Conservation (phyloP, 2,113 vertebrate species). For the Apeltes quadracus region DNA sequence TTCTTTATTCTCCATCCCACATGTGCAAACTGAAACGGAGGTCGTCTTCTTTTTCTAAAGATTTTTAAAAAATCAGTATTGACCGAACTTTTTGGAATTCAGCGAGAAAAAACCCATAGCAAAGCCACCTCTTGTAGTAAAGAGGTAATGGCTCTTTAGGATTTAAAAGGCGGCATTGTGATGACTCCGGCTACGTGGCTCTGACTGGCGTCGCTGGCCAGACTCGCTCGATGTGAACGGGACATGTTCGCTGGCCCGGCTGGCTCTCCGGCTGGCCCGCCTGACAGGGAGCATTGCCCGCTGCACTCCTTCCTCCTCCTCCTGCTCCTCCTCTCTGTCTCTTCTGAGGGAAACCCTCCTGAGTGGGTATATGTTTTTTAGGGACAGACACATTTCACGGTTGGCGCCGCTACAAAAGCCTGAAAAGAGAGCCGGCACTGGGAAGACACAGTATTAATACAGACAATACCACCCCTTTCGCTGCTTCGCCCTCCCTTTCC, state of each 20-base stretch:
- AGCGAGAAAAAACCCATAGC: neutral
- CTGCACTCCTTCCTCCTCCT: conserved; percentile 49
- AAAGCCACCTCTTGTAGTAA: neutral
- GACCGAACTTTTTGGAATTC: conserved; percentile 20
- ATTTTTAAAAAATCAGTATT: conserved; percentile 21
- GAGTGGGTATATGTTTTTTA: conserved; percentile 76
- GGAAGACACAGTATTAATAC: conserved; percentile 77
- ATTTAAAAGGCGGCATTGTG: conserved; percentile 31
- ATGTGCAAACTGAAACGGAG: conserved; percentile 50
- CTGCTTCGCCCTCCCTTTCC: conserved; percentile 60
- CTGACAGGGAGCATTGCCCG: conserved; percentile 55
- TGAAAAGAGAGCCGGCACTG: conserved; percentile 76
- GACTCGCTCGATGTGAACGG: conserved; percentile 68
- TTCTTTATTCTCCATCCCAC: conserved; percentile 51
- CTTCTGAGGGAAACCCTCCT: conserved; percentile 73
- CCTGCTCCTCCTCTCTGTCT: conserved; percentile 54
- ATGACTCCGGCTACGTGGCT: conserved; percentile 33
- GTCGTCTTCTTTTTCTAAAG: conserved; percentile 24
- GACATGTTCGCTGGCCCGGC: conserved; percentile 64
- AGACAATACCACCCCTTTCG: conserved; percentile 71
- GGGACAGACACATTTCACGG: conserved; percentile 78
- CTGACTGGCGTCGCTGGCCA: conserved; percentile 56
- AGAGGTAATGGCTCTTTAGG: conserved; percentile 12
- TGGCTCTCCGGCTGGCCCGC: conserved; percentile 56
- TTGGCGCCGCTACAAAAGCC: conserved; percentile 75